Evolutionary conservation across 2,797 vertebrate species (phyloP).

Genomic region (Malurus splendens): DNA sequence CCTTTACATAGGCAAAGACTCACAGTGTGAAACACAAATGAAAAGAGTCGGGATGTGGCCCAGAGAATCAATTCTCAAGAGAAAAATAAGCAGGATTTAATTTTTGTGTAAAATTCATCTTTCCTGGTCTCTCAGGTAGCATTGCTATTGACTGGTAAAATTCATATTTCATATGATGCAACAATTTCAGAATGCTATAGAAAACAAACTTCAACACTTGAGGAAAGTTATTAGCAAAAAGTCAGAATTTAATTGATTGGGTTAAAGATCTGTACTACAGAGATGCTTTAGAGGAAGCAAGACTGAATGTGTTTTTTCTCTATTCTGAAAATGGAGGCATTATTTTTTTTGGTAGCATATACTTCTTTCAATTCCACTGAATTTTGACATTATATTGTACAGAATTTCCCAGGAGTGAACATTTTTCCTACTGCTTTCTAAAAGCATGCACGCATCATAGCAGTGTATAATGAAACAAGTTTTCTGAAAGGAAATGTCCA

Average conservation of each 20-base stretch:
- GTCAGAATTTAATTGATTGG: not conserved
- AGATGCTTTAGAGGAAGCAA: not conserved
- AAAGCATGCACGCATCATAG: fast-evolving
- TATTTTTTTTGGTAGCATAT: not conserved
- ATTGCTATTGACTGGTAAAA: not conserved
- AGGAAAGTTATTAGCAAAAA: not conserved
- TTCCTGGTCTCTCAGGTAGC: not conserved
- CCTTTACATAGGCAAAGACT: not conserved
- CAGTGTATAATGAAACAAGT: not conserved
- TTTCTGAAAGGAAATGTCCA: not conserved
- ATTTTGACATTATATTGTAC: not conserved
- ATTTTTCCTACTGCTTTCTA: not conserved
- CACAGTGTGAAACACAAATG: not conserved
- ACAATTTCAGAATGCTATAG: not conserved
- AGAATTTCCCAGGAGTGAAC: not conserved
- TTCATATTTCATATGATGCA: not conserved
- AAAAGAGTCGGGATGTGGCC: not conserved
- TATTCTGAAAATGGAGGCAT: not conserved
- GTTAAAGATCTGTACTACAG: not conserved
- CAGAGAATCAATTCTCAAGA: not conserved
- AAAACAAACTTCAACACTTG: not conserved
- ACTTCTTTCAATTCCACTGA: not conserved
- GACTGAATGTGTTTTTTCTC: not conserved
- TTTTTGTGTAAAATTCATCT: not conserved
- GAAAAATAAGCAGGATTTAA: not conserved